A percentile compares a stretch with the other conserved stretches of the same genome.
Conservation (phyloP, 2,888 invertebrate genomes). For the Baccha elongata region DNA sequence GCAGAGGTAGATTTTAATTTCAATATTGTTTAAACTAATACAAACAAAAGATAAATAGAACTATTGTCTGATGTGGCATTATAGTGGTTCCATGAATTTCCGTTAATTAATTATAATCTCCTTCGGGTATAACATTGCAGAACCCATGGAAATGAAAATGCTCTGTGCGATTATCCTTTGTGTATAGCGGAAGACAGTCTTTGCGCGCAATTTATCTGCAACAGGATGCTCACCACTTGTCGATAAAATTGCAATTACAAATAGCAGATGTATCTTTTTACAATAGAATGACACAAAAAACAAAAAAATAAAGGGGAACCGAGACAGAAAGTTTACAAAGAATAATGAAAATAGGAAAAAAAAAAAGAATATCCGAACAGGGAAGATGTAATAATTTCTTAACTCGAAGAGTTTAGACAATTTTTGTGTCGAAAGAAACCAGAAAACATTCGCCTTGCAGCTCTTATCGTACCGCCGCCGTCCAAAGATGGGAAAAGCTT, state of each 20-base stretch:
- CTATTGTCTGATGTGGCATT: conserved; percentile 4
- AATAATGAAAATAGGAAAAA: conserved; percentile 38
- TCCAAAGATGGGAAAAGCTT: conserved; percentile 42
- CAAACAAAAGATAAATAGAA: conserved; percentile 16
- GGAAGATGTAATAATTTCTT: conserved; percentile 30
- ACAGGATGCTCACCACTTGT: conserved; percentile 52
- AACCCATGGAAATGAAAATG: background rate
- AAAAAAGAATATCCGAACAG: background rate
- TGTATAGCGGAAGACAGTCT: background rate
- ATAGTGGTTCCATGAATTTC: conserved; percentile 34
- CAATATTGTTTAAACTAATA: conserved; percentile 27
- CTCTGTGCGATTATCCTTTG: conserved; percentile 21
- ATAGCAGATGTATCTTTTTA: conserved; percentile 38
- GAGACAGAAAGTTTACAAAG: conserved; percentile 16
- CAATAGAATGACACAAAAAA: conserved; percentile 27
- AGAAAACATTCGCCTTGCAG: conserved; percentile 17
- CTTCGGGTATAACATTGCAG: conserved; percentile 12
- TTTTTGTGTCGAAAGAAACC: conserved; percentile 6
- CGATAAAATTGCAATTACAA: conserved; percentile 59
- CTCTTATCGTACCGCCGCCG: no score
- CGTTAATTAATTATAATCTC: conserved; percentile 47
- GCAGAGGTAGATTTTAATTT: conserved; percentile 23
- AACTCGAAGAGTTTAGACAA: conserved; percentile 34
- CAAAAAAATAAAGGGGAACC: background rate
- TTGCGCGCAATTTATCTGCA: conserved; percentile 33